phyloP scores from a whole-genome alignment of 2,888 invertebrate genomes.

The Limnephilus lunatus region DNA sequence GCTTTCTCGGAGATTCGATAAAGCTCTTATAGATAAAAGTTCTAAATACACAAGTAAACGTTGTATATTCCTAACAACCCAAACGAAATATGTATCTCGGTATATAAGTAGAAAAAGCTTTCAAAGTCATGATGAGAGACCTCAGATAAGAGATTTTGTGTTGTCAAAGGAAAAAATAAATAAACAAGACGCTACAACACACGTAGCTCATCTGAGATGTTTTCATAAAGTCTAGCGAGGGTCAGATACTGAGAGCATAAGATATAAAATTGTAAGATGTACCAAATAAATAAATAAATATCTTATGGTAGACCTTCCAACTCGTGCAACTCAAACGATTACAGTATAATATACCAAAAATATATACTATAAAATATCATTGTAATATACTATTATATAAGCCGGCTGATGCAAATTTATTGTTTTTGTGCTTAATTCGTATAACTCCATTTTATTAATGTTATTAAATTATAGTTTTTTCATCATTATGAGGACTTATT shows the following conservation, averaged over 20 bases:
- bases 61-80: not conserved
- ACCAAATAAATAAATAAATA: no score
- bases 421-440: no score
- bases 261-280: no score
- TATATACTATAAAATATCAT: not conserved
- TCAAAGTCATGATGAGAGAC: not conserved
- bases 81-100: not conserved
- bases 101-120: not conserved
- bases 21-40: not conserved
- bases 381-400: no score
- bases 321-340: not conserved
- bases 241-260: not conserved
- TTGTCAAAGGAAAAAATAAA: not conserved
- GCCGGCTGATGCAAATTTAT: no score
- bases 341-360: not conserved
- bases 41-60: not conserved
- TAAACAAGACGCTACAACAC: not conserved
- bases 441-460: no score
- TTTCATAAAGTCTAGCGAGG: not conserved
- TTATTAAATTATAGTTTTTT: no score
- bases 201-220: not conserved
- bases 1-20: conserved; percentile 18
- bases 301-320: not conserved
- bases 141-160: not conserved
- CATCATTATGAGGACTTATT: no score